Base-by-base conservation (phyloP, 2,113 vertebrate species). In the Otus sunia region DNA sequence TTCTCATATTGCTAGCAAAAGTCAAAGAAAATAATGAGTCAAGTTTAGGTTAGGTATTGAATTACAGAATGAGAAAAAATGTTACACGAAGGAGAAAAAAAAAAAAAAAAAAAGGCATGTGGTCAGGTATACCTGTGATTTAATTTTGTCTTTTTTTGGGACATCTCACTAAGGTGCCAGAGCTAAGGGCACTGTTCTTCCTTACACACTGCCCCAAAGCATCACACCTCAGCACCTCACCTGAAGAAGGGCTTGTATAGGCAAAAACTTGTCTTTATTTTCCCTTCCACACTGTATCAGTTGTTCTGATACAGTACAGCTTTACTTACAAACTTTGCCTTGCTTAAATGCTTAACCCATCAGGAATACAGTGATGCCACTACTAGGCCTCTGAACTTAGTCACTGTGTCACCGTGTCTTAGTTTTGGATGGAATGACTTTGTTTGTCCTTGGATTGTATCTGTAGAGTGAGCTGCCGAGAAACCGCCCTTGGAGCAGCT, bases 321-420 rank as follows among this genome's bases (percentile, higher is more conserved):
- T 82, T 88, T 66, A 39, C 17, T 80, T 47, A 36, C 8, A 77
- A 27, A 10, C 9, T 66, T 58, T 78, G 11, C 43, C 10, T 67
- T 55, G 7, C 21, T 63, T 68, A 32, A 80, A 17, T 32, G 64
- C 12, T 39, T 89, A 78, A 73, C 23, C 19, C 34, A 10, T 27
- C 1, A 4, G 45, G 43, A 86, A n/a, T 59, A 16, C 1, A 14
- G 10, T 11, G 12, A 67, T 68, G n/a, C 29, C n/a, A 25, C 21
- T 64, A 10, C 58, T 80, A 0, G 0, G 36, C 63, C 62, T 91
- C 86, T 89, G 71, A 83, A 11, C 23, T 69, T 68, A 64, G 64
- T 43, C 49, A 32, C 30, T 0, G 0, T 75, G 64, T 43, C 49
- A 32, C 30, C 0, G 0, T 75, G 58, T 45, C 36, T 56, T 43